Base-by-base conservation (phyloP, 2,888 invertebrate genomes). In the Ormyrus rosae region DNA sequence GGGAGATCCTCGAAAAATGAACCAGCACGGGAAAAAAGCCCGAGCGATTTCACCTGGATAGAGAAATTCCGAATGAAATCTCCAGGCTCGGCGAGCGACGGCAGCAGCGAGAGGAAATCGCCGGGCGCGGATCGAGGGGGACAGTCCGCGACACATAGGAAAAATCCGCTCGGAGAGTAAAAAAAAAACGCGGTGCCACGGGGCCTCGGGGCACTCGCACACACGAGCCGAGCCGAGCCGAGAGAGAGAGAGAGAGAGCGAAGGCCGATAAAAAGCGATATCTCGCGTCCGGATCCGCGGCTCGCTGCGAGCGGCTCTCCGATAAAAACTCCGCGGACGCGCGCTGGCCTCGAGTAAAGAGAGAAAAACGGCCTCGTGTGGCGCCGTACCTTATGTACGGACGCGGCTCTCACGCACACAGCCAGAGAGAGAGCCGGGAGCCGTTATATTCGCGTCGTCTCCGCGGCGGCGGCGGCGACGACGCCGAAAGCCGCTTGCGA, bases 261-360 rank as follows among this genome's bases (percentile, higher is more conserved):
- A 70, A 60, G 74, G 64, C 74, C 70, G 79, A 80, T 80, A 80
- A 80, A 75, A 80, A 80, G 74, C 79, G 79, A 80, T 75, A 80
- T 80, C 79, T 80, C 74, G 79, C 68, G 79, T 75, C 79, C 79
- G 79, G 69, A 80, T 80, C 74, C 79, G 79, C 74, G 78, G 72
- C 56, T 13, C 46, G 68, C 60, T 70, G 56, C 46, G 9, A 50
- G 58, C 50, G 7, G 56, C 13, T 68, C 68, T 69, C 58, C 65
- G 78, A 78, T 78, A 78, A 78, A 78, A 65, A 78, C 64, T 64
- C 76, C 77, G 77, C 77, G 70, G 77, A 53, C 76, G 34, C 19
- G 56, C 10, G 65, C 68, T 8, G 56, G 48, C 48, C 51, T 9
- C n/a, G 60, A 58, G 48, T 5, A 34, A 34, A 34, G 34, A 34